Evolutionary conservation across 2,113 vertebrate species (phyloP), one percentile per base, ranked within the genome.

Genomic region (Lasiurus cinereus): DNA sequence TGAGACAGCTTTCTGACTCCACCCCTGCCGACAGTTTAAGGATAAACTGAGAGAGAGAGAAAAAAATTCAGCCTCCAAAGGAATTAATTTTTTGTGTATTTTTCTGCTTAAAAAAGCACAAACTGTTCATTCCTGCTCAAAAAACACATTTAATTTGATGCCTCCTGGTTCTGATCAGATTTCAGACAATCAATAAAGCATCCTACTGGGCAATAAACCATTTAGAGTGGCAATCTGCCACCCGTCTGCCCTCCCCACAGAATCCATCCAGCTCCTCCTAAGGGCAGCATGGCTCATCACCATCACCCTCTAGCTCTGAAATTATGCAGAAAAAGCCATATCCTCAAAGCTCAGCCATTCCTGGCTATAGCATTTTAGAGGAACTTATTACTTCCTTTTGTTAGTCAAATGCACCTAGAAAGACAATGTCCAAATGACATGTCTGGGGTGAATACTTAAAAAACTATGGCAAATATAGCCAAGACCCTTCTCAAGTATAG

Each of bases 81-180:
- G 85, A 86, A 90, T 91, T 95, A 94, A 92, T 2, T 59, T 52
- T 52, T 21, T 54, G 29, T 89, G 59, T 72, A 16, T 73, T 46
- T 90, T 87, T 90, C 36, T 76, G 39, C 64, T 76, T 8, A 46
- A 73, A 50, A 83, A 91, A 64, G 24, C 21, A 88, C 0, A 95
- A 84, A 29, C 0, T 16, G 0, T 93, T 97, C 24, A 74, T 92
- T 97, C 62, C 90, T 94, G 21, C 19, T 87, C 36, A 96, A 73
- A 11, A 93, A 93, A 9, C n/a, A 59, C 80, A 97, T 97, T 94
- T 91, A 87, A 95, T 97, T 96, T 62, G 89, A 94, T 97, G 92
- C 85, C 69, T 95, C n/a, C 94, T 95, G 70, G n/a, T 74, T 94
- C 69, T 46, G 52, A 96, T 84, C 72, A 95, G 77, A 70, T 93